Conservation (phyloP, 2,797 vertebrate genomes). For the Oophaga sylvatica region DNA sequence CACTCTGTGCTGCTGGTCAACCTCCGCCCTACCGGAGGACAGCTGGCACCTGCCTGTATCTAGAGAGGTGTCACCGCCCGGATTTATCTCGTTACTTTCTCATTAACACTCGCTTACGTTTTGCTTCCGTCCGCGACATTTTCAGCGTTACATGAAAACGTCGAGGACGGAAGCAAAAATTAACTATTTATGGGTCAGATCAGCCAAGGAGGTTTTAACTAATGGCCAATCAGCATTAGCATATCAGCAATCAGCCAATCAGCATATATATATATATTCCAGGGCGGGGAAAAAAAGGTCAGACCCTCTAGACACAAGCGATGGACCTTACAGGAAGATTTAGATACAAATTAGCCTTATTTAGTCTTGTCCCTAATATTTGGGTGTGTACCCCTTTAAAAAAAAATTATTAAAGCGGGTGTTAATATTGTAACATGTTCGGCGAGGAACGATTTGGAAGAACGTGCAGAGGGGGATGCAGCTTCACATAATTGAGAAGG, state of each 20-base stretch:
- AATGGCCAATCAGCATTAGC: neutral
- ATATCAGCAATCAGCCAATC: too few relatives aligned
- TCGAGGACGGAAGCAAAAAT: neutral
- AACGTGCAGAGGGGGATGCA: neutral
- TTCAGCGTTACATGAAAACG: neutral
- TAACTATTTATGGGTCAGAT: neutral
- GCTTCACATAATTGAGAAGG: neutral
- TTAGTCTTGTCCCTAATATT: too few relatives aligned
- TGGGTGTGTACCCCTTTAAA: too few relatives aligned
- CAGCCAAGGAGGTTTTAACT: too few relatives aligned
- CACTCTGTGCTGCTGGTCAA: neutral
- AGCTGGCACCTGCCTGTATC: too few relatives aligned
- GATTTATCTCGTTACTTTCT: neutral
- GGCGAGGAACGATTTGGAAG: neutral
- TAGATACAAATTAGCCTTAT: too few relatives aligned
- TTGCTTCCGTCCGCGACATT: neutral
- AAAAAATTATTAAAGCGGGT: neutral
- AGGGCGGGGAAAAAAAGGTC: neutral
- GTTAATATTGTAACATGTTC: neutral
- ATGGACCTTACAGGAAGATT: too few relatives aligned
- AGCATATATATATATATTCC: too few relatives aligned
- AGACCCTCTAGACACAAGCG: too few relatives aligned
- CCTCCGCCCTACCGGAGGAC: too few relatives aligned
- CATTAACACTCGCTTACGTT: neutral
- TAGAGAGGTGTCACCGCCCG: too few relatives aligned